Conservation (phyloP, 2,113 vertebrate species). For the Pavo muticus region DNA sequence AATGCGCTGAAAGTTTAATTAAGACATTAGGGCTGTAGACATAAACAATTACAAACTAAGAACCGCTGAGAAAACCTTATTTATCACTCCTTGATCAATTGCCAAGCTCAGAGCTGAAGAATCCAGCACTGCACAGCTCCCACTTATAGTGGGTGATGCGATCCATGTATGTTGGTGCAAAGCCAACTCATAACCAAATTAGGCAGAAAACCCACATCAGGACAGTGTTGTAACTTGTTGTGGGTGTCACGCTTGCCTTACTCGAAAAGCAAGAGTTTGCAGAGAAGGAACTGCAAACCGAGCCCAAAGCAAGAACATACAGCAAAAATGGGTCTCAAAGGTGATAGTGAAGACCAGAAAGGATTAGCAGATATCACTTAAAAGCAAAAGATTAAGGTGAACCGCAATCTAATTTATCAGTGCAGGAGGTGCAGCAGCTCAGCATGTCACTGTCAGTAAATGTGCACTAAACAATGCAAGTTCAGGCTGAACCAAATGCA, state of each 20-base stretch:
- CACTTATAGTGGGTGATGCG: not conserved
- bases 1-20: constrained; percentile 15
- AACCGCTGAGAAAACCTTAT: not conserved
- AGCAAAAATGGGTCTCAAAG: not conserved
- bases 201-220: constrained; percentile 3
- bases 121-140: not conserved
- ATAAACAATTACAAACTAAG: constrained; percentile 16
- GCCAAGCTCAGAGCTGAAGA: not conserved
- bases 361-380: not conserved
- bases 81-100: not conserved
- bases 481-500: not conserved
- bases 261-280: constrained; percentile 33
- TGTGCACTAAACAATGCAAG: not conserved
- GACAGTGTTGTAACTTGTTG: not conserved
- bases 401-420: not conserved
- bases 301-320: not conserved
- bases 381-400: not conserved
- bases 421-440: not conserved
- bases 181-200: constrained; percentile 7
- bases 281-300: constrained; percentile 4
- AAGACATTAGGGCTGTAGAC: not conserved
- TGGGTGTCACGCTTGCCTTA: not conserved
- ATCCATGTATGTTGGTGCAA: not conserved
- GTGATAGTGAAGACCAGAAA: not conserved
- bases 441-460: not conserved